Evolutionary conservation across 37 sponge, comb jelly and placozoan species (phyloP).

Genomic region (Agelas oroides): DNA sequence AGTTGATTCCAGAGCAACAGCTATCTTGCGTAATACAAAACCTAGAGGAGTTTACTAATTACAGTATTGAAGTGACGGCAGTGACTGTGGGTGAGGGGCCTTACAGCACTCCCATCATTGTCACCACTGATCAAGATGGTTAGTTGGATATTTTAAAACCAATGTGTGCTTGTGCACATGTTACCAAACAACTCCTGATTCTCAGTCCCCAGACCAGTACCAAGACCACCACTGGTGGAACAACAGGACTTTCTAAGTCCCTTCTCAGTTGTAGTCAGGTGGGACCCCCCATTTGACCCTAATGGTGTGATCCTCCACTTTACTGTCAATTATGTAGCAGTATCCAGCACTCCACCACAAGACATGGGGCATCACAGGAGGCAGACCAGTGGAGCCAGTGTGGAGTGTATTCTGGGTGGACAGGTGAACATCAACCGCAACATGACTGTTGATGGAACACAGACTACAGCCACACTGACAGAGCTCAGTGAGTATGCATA

Average conservation of each 20-base stretch:
- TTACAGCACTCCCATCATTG: slow-evolving; percentile 5
- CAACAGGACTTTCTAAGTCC: background rate
- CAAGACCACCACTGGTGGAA: slow-evolving; percentile 2
- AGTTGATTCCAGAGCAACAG: background rate
- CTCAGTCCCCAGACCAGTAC: slow-evolving; percentile 26
- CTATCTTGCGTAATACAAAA: too few species aligned
- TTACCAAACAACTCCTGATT: too few species aligned
- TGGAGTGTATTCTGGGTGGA: slow-evolving; percentile 39
- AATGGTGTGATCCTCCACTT: slow-evolving; percentile 34
- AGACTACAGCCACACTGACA: slow-evolving; percentile 12
- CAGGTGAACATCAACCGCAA: slow-evolving; percentile 17
- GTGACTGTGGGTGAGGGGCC: slow-evolving; percentile 37
- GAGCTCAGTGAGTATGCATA: slow-evolving; percentile 26
- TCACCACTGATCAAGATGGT: slow-evolving; percentile 15
- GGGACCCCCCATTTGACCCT: slow-evolving; percentile 19
- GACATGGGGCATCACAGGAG: slow-evolving; percentile 8
- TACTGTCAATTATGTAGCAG: slow-evolving; percentile 26
- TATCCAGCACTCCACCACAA: slow-evolving; percentile 1
- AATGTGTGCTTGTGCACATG: too few species aligned
- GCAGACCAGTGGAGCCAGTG: background rate
- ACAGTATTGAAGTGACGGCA: slow-evolving; percentile 13
- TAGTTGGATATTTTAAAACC: background rate
- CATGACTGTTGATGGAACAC: slow-evolving; percentile 21
- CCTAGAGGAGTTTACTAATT: background rate
- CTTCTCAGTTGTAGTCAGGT: slow-evolving; percentile 13